Evolutionary conservation across 2,113 vertebrate genomes (phyloP).

Genomic region (Sisor rabdophorus): DNA sequence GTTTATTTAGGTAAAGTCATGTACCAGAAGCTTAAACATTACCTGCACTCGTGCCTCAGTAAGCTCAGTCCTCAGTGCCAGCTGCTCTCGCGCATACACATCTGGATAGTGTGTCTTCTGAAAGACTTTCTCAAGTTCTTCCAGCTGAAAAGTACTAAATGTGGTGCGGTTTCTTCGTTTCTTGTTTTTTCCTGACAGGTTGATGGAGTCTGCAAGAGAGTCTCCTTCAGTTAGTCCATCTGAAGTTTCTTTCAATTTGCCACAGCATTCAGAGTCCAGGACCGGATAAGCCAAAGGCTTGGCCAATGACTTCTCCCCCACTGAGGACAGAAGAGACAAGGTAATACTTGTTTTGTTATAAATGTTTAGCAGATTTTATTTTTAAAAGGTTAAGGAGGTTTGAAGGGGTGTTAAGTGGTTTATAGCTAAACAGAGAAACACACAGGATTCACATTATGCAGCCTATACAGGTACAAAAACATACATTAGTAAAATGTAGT

Average conservation of each 20-base stretch:
- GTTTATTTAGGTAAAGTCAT: neutral
- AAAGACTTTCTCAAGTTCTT: conserved; percentile 93
- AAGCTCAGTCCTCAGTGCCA: conserved; percentile 84
- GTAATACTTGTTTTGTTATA: neutral
- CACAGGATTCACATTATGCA: neutral
- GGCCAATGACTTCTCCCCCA: conserved; percentile 69
- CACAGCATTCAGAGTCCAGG: conserved; percentile 70
- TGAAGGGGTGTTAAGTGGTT: no score
- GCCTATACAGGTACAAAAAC: neutral
- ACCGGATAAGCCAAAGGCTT: conserved; percentile 72
- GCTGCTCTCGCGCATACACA: conserved; percentile 86
- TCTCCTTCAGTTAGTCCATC: conserved; percentile 56
- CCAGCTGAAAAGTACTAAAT: conserved; percentile 91
- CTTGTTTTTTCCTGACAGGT: conserved; percentile 81
- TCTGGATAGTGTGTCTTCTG: conserved; percentile 93
- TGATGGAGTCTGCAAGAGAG: conserved; percentile 72
- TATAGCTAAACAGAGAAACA: neutral
- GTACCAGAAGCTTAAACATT: neutral
- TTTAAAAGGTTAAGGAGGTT: no score
- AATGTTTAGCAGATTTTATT: neutral
- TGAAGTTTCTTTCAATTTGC: conserved; percentile 62
- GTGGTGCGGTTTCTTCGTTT: conserved; percentile 89
- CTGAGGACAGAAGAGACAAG: conserved; percentile 30
- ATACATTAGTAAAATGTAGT: no score
- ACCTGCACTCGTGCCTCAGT: conserved; percentile 92